phyloP scores from a whole-genome alignment of 2,113 vertebrate genomes.

The Burhinus bistriatus region DNA sequence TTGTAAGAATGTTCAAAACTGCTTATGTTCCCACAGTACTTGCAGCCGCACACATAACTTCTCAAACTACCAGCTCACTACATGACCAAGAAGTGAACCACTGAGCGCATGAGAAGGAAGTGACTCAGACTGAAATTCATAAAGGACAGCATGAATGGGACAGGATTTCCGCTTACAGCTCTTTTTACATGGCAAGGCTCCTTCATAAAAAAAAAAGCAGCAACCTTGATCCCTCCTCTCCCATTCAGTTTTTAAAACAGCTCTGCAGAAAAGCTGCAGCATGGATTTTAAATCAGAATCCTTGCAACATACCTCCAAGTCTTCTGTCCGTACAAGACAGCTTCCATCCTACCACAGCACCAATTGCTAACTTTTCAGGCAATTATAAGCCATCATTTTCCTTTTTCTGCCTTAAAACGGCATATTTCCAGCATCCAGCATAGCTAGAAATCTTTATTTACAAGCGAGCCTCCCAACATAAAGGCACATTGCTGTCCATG shows the following conservation, averaged over 20 bases:
- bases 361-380: background rate
- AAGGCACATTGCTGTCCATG: background rate
- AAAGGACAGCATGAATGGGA: constrained; percentile 59
- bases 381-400: background rate
- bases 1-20: background rate
- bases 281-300: background rate
- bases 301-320: background rate
- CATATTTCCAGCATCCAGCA: background rate
- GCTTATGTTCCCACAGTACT: background rate
- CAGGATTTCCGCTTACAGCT: constrained; percentile 57
- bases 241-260: background rate
- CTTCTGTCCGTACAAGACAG: background rate
- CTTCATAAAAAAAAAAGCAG: background rate
- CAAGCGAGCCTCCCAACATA: background rate
- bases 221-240: background rate
- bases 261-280: background rate
- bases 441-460: background rate
- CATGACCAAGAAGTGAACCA: constrained; percentile 38
- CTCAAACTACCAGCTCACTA: background rate
- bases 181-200: constrained; percentile 13
- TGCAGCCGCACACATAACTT: background rate
- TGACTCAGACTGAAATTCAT: constrained; percentile 60
- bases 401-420: background rate
- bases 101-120: constrained; percentile 37
- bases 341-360: background rate